Conservation (phyloP, 2,113 vertebrate genomes). For the Procavia capensis region DNA sequence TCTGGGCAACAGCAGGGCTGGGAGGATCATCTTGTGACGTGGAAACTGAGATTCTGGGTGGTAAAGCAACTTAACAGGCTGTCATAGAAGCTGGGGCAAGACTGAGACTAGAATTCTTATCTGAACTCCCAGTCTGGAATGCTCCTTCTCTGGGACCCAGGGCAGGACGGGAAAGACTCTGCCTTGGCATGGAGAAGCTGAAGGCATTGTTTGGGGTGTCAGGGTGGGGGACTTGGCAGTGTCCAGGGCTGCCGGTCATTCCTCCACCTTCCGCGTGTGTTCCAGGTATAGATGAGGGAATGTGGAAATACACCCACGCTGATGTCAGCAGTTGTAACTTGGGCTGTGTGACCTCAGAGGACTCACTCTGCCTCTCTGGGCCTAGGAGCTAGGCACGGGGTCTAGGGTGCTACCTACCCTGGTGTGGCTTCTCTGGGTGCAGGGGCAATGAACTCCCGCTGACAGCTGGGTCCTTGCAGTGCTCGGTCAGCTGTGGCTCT, state of each 20-base stretch:
- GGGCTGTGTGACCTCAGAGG: not conserved
- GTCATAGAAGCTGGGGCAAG: not conserved
- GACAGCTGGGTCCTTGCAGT: slow-evolving; percentile 85
- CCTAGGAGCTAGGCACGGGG: not conserved
- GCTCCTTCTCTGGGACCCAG: not conserved
- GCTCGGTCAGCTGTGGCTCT: slow-evolving; percentile 93
- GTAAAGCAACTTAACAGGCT: not conserved
- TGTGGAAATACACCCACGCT: not conserved
- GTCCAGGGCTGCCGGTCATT: not conserved
- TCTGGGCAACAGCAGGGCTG: not conserved
- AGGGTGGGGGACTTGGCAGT: too few species aligned
- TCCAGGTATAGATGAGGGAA: not conserved
- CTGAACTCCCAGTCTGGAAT: not conserved
- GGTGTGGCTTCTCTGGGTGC: not conserved
- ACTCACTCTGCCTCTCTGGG: slow-evolving; percentile 6
- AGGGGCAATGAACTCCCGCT: not conserved
- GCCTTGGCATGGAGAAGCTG: not conserved
- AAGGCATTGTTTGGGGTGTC: accelerated
- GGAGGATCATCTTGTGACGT: not conserved
- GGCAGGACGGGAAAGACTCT: not conserved
- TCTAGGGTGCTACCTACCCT: not conserved
- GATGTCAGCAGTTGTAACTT: accelerated
- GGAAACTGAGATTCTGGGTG: not conserved
- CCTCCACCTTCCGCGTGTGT: accelerated
- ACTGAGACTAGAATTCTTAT: not conserved